These are phyloP conservation scores for Anastrepha obliqua DNA, from an alignment of 1,140 invertebrate genomes.

Conservation along the genomic window DNA sequence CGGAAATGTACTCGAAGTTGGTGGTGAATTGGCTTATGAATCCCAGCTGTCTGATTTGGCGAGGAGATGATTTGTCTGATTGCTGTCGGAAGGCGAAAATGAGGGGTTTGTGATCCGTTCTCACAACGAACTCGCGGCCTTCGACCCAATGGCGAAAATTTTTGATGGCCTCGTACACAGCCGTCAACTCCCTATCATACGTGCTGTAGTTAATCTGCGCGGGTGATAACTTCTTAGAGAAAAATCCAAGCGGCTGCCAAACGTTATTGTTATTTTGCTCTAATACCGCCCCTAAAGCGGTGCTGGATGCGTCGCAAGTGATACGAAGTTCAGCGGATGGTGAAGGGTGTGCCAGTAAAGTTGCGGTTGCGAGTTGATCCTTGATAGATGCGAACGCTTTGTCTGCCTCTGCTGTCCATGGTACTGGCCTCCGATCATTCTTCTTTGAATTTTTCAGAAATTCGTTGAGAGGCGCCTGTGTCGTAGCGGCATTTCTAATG, in stretches of 20 bases:
- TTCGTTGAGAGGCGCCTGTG: slow-evolving; percentile 28
- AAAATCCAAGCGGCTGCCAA: slow-evolving; percentile 70
- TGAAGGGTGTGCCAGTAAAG: slow-evolving; percentile 35
- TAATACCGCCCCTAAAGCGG: slow-evolving; percentile 69
- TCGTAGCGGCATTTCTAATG: slow-evolving; percentile 7
- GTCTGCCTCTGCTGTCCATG: background rate
- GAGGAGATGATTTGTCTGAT: background rate
- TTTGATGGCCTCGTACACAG: slow-evolving; percentile 64
- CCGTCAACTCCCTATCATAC: slow-evolving; percentile 73
- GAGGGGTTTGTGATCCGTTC: slow-evolving; percentile 71
- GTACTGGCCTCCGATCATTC: background rate
- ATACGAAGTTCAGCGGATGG: slow-evolving; percentile 19
- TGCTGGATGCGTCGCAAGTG: slow-evolving; percentile 69
- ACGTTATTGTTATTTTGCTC: slow-evolving; percentile 65
- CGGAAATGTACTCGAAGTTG: background rate
- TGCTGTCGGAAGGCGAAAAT: slow-evolving; percentile 22
- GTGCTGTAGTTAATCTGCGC: slow-evolving; percentile 65
- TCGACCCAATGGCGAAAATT: slow-evolving; percentile 61
- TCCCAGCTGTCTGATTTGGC: background rate
- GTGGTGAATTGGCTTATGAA: background rate
- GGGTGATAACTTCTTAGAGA: slow-evolving; percentile 67
- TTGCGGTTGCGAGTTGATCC: slow-evolving; percentile 20
- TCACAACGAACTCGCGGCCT: slow-evolving; percentile 60
- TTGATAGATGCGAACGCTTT: slow-evolving; percentile 15
- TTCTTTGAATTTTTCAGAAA: slow-evolving; percentile 32